Conservation (phyloP, 2,797 vertebrate species). For the Alfaro cultratus region DNA sequence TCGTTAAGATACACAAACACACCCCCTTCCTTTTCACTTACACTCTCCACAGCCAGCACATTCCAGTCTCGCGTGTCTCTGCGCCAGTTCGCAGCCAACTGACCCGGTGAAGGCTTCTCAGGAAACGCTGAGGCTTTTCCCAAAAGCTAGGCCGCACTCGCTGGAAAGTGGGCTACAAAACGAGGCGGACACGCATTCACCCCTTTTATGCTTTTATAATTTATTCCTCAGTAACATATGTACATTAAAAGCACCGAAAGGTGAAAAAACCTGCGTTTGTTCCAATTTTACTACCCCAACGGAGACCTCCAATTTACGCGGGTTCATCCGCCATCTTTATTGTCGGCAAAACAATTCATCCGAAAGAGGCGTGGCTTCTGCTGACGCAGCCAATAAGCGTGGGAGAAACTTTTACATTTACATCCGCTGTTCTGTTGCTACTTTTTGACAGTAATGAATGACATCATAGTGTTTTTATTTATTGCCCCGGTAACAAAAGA, state of each 20-base stretch:
- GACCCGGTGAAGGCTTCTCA: constrained; percentile 14
- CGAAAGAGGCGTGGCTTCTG: constrained; percentile 66
- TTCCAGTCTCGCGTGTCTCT: constrained; percentile 17
- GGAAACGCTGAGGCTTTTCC: constrained; percentile 62
- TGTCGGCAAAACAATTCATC: constrained; percentile 73
- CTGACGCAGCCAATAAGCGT: constrained; percentile 56
- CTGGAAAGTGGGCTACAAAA: constrained; percentile 16
- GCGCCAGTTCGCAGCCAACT: constrained; percentile 9
- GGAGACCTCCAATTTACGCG: constrained; percentile 76
- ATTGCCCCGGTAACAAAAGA: background rate
- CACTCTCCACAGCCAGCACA: constrained; percentile 38
- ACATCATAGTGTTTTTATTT: background rate
- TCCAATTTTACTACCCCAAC: constrained; percentile 72
- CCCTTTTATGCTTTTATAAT: background rate
- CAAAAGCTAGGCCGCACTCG: constrained; percentile 56
- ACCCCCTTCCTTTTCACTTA: constrained; percentile 75
- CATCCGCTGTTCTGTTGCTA: background rate
- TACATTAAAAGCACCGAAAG: background rate
- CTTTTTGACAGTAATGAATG: background rate
- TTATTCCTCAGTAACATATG: background rate
- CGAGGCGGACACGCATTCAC: constrained; percentile 15
- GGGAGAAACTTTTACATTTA: constrained; percentile 4
- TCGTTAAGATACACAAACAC: constrained; percentile 81
- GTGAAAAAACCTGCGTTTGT: constrained; percentile 27
- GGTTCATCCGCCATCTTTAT: constrained; percentile 82